These are phyloP conservation scores for Poeciliopsis retropinna DNA, from an alignment of 2,113 vertebrate genomes.

Conservation along the genomic window DNA sequence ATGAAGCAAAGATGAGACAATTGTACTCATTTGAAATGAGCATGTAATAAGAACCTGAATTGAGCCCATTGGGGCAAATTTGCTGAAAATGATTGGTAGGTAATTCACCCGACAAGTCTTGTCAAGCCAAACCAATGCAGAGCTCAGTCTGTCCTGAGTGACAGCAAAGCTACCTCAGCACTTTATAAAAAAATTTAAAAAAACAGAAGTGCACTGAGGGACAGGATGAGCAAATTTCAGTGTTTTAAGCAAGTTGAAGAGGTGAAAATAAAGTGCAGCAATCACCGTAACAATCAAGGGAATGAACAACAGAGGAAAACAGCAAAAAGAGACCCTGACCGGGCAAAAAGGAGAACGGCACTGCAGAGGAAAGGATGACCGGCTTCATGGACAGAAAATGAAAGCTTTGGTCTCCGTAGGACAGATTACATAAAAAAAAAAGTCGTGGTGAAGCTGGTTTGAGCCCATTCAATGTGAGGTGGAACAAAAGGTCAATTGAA, in stretches of 20 bases:
- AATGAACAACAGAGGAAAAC: conserved; percentile 8
- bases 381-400: conserved; percentile 60
- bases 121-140: conserved; percentile 32
- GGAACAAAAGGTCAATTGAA: conserved; percentile 77
- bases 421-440: conserved; percentile 68
- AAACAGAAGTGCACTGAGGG: conserved; percentile 37
- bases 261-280: conserved; percentile 58
- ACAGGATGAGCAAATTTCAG: conserved; percentile 8
- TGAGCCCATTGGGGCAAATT: conserved; percentile 43
- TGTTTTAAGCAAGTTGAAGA: conserved; percentile 48
- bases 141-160: conserved; percentile 41
- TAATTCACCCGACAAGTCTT: conserved; percentile 32
- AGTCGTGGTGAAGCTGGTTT: conserved; percentile 47
- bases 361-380: conserved; percentile 23
- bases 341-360: conserved; percentile 47
- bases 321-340: conserved; percentile 8
- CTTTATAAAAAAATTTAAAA: conserved; percentile 30
- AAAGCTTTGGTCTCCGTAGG: conserved; percentile 54
- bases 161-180: conserved; percentile 60
- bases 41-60: conserved; percentile 37
- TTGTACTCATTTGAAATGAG: conserved; percentile 22
- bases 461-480: conserved; percentile 60
- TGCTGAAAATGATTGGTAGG: conserved; percentile 66
- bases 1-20: conserved; percentile 31
- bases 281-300: conserved; percentile 51